Evolutionary conservation across 1,140 invertebrate genomes (phyloP).

Genomic region (Atopsyche davidsoni): DNA sequence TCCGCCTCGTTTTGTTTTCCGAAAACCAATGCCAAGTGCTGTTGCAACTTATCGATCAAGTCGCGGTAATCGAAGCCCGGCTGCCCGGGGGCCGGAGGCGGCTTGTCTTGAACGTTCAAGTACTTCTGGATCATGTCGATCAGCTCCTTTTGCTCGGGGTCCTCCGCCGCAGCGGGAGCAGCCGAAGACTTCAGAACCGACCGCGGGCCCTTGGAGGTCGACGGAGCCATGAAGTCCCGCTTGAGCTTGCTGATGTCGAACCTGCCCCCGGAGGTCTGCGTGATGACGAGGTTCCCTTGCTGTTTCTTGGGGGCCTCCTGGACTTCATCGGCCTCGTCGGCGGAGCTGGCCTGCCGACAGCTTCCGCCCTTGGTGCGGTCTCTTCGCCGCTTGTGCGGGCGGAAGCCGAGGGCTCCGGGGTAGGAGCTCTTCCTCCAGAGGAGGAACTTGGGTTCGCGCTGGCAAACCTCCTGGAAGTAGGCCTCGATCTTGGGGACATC

Average conservation of each 20-base stretch:
- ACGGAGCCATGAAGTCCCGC: slow-evolving; percentile 54
- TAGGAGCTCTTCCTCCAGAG: slow-evolving; percentile 76
- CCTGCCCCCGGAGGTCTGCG: slow-evolving; percentile 51
- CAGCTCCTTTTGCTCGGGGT: slow-evolving; percentile 51
- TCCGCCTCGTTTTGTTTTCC: slow-evolving; percentile 30
- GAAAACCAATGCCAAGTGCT: slow-evolving; percentile 52
- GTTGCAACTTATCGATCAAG: slow-evolving; percentile 57
- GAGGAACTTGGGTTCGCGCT: slow-evolving; percentile 68
- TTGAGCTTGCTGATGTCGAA: slow-evolving; percentile 62
- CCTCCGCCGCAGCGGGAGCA: slow-evolving; percentile 39
- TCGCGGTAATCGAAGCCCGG: slow-evolving; percentile 55
- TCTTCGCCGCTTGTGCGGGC: slow-evolving; percentile 49
- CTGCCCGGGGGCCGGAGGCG: slow-evolving; percentile 32
- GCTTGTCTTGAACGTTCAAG: slow-evolving; percentile 50
- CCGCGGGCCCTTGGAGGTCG: slow-evolving; percentile 33
- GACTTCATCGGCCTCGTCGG: slow-evolving; percentile 54
- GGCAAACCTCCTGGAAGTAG: slow-evolving; percentile 77
- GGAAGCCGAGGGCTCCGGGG: slow-evolving; percentile 58
- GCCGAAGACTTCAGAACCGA: slow-evolving; percentile 33
- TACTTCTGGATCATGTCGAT: slow-evolving; percentile 63
- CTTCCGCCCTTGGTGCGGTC: slow-evolving; percentile 56
- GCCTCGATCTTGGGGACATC: slow-evolving; percentile 74
- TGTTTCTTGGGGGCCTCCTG: slow-evolving; percentile 32
- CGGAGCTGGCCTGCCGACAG: slow-evolving; percentile 56
- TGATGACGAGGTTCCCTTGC: slow-evolving; percentile 47